phyloP scores from a whole-genome alignment of 53 echinoderm and acorn worm genomes.

The Arbacia lixula region DNA sequence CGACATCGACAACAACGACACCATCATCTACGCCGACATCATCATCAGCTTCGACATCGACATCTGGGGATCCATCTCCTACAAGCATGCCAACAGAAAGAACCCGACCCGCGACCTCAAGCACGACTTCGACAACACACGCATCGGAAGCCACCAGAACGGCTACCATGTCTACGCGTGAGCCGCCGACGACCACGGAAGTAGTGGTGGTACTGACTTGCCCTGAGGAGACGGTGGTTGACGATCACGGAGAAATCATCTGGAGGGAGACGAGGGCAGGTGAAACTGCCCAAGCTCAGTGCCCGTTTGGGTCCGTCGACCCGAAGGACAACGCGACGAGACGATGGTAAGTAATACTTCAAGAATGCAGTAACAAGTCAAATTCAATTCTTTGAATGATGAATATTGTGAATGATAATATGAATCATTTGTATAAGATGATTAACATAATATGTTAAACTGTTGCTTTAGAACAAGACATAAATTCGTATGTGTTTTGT shows the following conservation, averaged over 20 bases:
- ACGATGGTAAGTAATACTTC: constrained; percentile 58
- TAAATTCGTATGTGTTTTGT: too few relatives aligned
- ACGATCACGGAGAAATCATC: constrained; percentile 47
- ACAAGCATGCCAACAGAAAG: background rate
- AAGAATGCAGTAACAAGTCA: too few relatives aligned
- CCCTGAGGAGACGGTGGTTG: constrained; percentile 38
- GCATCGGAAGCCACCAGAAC: too few relatives aligned
- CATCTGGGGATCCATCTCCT: background rate
- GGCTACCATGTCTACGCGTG: background rate
- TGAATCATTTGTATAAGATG: too few relatives aligned
- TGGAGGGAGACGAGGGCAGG: constrained; percentile 57
- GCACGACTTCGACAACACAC: background rate
- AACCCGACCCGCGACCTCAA: background rate
- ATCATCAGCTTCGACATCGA: background rate
- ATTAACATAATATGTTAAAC: too few relatives aligned
- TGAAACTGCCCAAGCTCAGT: constrained; percentile 1
- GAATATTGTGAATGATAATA: too few relatives aligned
- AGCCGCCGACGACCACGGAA: background rate
- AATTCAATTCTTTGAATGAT: too few relatives aligned
- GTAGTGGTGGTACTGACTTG: constrained; percentile 11
- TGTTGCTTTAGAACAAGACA: too few relatives aligned
- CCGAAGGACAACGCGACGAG: constrained; percentile 4
- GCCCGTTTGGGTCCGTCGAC: constrained; percentile 48
- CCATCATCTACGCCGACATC: background rate
- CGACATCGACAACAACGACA: background rate